Base-by-base conservation (phyloP, 2,888 invertebrate genomes). In the Parnassius mnemosyne region DNA sequence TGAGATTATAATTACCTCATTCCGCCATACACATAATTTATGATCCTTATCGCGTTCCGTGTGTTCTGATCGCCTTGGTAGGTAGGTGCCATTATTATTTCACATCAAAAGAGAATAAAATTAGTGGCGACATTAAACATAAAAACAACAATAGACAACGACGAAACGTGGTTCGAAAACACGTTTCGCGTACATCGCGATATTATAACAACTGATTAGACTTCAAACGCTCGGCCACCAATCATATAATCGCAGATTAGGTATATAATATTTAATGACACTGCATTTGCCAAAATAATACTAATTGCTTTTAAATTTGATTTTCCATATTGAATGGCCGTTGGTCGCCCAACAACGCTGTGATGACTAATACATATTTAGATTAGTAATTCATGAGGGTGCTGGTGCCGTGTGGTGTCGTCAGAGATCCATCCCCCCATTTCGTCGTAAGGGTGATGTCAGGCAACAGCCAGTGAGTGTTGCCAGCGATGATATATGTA, bases 121-220 rank as follows among this genome's bases (percentile, higher is more conserved):
- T 7, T 47, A 50, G n/a, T 3, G 9, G 13, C 13, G n/a, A n/a
- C 10, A 3, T 42, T 10, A 42, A 13, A 49, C 9, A 49, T 13
- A 13, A 49, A 55, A 41, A 50, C n/a, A 57, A 50, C 10, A 50
- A 51, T 12, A 51, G 13, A 9, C n/a, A n/a, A n/a, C 34, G 5
- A 9, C 3, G 2, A 3, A 13, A n/a, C 52, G 47, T 43, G 53
- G 49, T 52, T 55, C 52, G 10, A 46, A 63, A 69, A 71, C 70
- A 69, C 73, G 75, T 71, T 71, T 69, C 68, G 63, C 63, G 63
- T 56, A 65, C 66, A 69, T 72, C 72, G 69, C 73, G 74, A 71
- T 73, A 70, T 68, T 74, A 74, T 75, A 72, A 79, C 67, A 64
- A 85, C 85, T 86, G 81, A 81, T 81, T 76, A 75, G 63, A 57